Evolutionary conservation across 2,113 vertebrate species (phyloP).

Genomic region (Anarhynchus alexandrinus): DNA sequence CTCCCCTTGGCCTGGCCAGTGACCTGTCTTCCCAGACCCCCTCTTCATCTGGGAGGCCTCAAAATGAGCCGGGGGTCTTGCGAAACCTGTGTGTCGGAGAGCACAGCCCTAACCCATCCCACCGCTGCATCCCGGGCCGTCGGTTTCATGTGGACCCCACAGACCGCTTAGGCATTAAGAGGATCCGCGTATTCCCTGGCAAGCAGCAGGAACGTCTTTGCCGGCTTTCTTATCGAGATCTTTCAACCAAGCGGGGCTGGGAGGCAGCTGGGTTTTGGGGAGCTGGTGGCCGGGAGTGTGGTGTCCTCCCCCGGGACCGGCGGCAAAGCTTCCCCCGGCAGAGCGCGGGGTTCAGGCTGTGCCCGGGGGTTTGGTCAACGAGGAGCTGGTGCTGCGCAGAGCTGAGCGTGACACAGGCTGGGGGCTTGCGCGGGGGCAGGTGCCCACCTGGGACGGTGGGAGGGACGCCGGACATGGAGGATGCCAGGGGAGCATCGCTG

Average conservation of each 20-base stretch:
- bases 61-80: not conserved
- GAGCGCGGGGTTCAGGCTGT: not conserved
- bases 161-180: fast-evolving
- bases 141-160: not conserved
- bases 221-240: not conserved
- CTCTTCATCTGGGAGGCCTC: not conserved
- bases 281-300: not conserved
- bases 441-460: fast-evolving
- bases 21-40: not conserved
- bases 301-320: not conserved
- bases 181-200: not conserved
- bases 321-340: too few species aligned
- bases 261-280: not conserved
- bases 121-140: fast-evolving
- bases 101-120: not conserved
- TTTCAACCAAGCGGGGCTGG: not conserved
- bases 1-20: not conserved
- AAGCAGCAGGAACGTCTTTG: not conserved
- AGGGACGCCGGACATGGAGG: not conserved
- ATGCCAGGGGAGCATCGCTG: not conserved
- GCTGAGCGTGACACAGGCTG: fast-evolving
- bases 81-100: not conserved
- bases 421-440: not conserved
- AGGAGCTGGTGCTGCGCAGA: not conserved
- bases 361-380: not conserved